A percentile compares a stretch with the other conserved stretches of the same genome.
Conservation (phyloP, 2,888 invertebrate genomes). For the Anagyrus pseudococci region DNA sequence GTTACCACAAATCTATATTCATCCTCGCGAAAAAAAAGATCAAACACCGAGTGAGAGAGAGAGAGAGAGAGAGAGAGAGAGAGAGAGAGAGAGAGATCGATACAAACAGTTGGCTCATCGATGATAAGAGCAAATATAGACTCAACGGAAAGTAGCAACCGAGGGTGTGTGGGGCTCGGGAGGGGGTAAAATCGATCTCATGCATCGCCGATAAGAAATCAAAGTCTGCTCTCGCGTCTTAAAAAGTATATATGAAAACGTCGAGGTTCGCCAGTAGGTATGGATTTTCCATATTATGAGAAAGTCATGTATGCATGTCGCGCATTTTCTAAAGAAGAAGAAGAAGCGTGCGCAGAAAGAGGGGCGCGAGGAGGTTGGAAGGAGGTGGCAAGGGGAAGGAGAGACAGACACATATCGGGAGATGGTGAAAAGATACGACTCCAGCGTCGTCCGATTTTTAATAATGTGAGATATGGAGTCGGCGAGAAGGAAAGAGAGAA, state of each 20-base stretch:
- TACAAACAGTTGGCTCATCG: neutral
- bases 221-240: constrained; percentile 16
- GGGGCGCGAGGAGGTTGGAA: no score
- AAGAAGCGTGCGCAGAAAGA: neutral
- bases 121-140: constrained; percentile 27
- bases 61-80: no score
- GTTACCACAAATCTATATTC: no score
- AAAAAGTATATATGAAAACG: constrained; percentile 25
- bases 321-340: constrained; percentile 22
- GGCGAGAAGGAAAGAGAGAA: neutral
- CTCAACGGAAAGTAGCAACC: no score
- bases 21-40: no score
- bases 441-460: constrained; percentile 42
- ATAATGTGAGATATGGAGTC: constrained; percentile 49
- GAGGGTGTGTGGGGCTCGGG: no score
- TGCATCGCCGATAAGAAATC: constrained; percentile 28
- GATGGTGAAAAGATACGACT: constrained; percentile 1
- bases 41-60: no score
- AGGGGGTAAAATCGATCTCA: constrained; percentile 2
- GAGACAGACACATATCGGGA: neutral
- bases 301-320: constrained; percentile 35
- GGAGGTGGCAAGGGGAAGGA: neutral
- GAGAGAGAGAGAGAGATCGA: no score
- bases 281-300: constrained; percentile 30
- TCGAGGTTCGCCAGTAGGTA: constrained; percentile 4